A percentile compares a stretch with the other conserved stretches of the same genome.
phyloP scores from a whole-genome alignment of 2,113 vertebrate genomes.

The Benitochromis conjunctus region DNA sequence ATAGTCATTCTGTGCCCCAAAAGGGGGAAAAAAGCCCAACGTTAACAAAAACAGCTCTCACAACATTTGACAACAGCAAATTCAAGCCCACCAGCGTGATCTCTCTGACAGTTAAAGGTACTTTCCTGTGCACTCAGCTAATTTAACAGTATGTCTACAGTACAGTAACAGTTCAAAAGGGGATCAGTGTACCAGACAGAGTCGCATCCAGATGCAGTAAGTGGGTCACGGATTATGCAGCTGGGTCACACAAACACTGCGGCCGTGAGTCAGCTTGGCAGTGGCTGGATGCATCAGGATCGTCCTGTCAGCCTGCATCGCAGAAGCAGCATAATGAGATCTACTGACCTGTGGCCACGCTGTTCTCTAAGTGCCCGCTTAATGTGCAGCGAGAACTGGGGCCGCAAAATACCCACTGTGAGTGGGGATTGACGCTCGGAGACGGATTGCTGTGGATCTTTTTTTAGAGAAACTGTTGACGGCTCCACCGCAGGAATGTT shows the following conservation, averaged over 20 bases:
- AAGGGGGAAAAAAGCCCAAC: neutral
- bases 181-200: constrained; percentile 15
- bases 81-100: neutral
- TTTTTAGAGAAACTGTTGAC: neutral
- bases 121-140: constrained; percentile 42
- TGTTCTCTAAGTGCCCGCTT: neutral
- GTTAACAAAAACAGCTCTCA: constrained; percentile 6
- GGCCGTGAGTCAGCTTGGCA: constrained; percentile 39
- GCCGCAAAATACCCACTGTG: neutral
- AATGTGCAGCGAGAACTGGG: neutral
- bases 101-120: constrained; percentile 25
- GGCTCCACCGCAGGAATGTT: neutral
- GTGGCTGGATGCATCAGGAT: constrained; percentile 24
- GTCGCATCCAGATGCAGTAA: constrained; percentile 51
- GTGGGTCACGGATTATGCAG: constrained; percentile 60
- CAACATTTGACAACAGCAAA: constrained; percentile 13
- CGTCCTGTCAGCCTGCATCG: neutral
- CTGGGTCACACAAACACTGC: constrained; percentile 40
- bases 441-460: neutral
- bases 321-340: neutral
- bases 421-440: neutral
- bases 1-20: neutral
- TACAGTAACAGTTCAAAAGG: neutral
- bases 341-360: neutral
- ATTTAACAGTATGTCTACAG: constrained; percentile 12